Base-by-base conservation (phyloP, 2,797 vertebrate species). In the Poeciliopsis infans region DNA sequence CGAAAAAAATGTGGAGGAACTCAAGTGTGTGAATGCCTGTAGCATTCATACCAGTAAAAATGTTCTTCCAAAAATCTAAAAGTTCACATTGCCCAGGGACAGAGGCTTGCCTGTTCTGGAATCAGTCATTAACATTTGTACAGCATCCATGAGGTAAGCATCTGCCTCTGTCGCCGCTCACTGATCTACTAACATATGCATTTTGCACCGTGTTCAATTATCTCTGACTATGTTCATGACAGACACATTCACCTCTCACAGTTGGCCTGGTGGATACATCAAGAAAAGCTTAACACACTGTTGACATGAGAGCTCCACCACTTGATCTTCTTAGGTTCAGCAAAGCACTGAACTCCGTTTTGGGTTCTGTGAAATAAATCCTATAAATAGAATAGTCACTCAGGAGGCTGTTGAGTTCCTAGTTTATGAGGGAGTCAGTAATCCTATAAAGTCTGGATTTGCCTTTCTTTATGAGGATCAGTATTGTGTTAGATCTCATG, bases 381-480 rank as follows among this genome's bases (percentile, higher is more conserved):
- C 91, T 80, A 89, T 91, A 90, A 95, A 95, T 88, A 82, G 75
- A 88, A 87, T 80, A 92, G 93, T 92, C 86, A 86, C 91, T 77
- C 86, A 90, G 90, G 90, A 93, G 82, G 77, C 76, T 81, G 88
- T 88, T 66, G 84, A 91, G 85, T 92, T 93, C 72, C 76, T 85
- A 77, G 83, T 94, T 90, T 94, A 91, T 91, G 89, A 91, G 89
- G 80, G 82, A 91, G 85, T 85, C 80, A 23, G 87, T 96, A 95
- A 96, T 96, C 95, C 94, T 87, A 90, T 95, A 93, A 95, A 94
- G 90, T 93, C 88, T 92, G 91, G 90, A 90, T 94, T 94, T 91
- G 86, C 91, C 85, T 94, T 94, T 93, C 91, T 94, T 94, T 91
- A 91, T 86, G 83, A 92, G 85, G 87, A 87, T 91, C 90, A 80